Percentiles rank a stretch among this genome's conserved stretches.
Evolutionary conservation across 2,888 invertebrate species (phyloP).

Genomic region (Lycophotia porphyrea): DNA sequence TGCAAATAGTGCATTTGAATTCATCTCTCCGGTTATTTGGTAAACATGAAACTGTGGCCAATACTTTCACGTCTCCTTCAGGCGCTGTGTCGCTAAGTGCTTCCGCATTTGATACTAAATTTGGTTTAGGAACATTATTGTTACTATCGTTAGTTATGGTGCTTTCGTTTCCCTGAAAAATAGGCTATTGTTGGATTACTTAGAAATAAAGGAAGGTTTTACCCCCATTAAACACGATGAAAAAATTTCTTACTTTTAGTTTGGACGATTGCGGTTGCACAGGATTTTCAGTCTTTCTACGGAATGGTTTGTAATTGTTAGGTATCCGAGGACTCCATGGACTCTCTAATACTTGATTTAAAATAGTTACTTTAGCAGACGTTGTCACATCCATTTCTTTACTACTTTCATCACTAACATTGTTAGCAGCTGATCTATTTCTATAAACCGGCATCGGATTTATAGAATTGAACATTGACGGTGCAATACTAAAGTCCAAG

Average conservation of each 20-base stretch:
- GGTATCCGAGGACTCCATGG: conserved; percentile 90
- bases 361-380: conserved; percentile 75
- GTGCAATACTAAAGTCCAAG: conserved; percentile 62
- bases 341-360: conserved; percentile 89
- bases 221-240: not conserved
- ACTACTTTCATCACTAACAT: conserved; percentile 19
- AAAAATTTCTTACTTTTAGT: conserved; percentile 65
- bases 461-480: conserved; percentile 53
- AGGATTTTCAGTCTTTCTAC: conserved; percentile 70
- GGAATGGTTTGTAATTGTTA: conserved; percentile 78
- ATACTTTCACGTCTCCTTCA: conserved; percentile 38
- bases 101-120: conserved; percentile 6
- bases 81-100: conserved; percentile 34
- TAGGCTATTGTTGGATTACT: conserved; percentile 13
- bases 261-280: conserved; percentile 20
- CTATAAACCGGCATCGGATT: conserved; percentile 36
- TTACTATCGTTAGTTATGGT: conserved; percentile 73
- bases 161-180: conserved; percentile 68
- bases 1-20: conserved; percentile 76
- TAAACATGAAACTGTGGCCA: conserved; percentile 11
- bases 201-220: not conserved
- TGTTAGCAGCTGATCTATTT: conserved; percentile 24
- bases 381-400: conserved; percentile 38
- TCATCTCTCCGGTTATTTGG: conserved; percentile 57
- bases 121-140: conserved; percentile 72